Percentiles rank a stretch among this genome's conserved stretches.
These are phyloP conservation scores for Tenthredo mesomela DNA, from an alignment of 2,888 invertebrate species.

Conservation along the genomic window DNA sequence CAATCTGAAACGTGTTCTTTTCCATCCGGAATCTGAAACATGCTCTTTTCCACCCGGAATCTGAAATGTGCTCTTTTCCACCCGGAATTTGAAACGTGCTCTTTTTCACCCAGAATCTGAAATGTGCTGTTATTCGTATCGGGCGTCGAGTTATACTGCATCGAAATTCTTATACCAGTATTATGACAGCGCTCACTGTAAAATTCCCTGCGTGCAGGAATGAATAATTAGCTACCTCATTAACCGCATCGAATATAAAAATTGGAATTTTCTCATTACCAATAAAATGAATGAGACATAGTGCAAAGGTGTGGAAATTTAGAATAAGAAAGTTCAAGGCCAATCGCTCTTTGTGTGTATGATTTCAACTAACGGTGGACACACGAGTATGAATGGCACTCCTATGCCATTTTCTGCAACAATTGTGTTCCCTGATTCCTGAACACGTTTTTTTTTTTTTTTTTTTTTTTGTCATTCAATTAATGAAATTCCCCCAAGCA, in stretches of 20 bases:
- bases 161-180: no score
- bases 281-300: neutral
- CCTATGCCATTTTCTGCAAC: neutral
- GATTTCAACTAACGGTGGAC: neutral
- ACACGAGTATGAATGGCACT: neutral
- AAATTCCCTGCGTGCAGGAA: no score
- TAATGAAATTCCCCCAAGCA: neutral
- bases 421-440: no score
- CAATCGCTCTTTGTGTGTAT: neutral
- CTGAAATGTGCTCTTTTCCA: no score
- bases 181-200: no score
- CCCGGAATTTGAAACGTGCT: no score
- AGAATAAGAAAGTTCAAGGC: neutral
- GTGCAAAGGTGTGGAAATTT: neutral
- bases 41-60: no score
- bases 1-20: no score
- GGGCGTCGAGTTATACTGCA: no score
- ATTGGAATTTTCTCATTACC: conserved; percentile 14
- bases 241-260: neutral
- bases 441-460: neutral
- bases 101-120: no score
- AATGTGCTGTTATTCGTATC: no score
- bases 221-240: conserved; percentile 30
- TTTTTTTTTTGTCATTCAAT: neutral
- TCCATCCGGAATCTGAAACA: no score